phyloP scores from a whole-genome alignment of 2,888 invertebrate species.

The Opisthograptis luteolata region DNA sequence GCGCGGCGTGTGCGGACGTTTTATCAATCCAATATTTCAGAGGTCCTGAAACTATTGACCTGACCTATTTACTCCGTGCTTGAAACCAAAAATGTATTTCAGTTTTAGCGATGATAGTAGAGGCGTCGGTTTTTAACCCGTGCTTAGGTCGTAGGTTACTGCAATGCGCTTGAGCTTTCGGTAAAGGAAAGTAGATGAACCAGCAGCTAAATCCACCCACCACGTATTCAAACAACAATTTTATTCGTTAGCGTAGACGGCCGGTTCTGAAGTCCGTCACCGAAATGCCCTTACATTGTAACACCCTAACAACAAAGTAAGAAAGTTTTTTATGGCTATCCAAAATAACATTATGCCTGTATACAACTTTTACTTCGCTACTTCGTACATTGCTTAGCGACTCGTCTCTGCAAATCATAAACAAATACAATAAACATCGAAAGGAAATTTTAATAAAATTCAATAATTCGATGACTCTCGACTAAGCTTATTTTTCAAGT shows the following conservation, averaged over 20 bases:
- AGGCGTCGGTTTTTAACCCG: too few species aligned
- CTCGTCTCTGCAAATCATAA: constrained; percentile 21
- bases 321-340: constrained; percentile 15
- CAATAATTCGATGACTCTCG: constrained; percentile 57
- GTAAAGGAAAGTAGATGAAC: too few species aligned
- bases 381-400: constrained; percentile 20
- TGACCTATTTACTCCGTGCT: too few species aligned
- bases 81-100: too few species aligned
- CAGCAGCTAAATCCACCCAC: too few species aligned
- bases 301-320: constrained; percentile 5
- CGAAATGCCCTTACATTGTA: constrained; percentile 18
- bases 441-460: constrained; percentile 54
- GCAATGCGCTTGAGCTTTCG: too few species aligned
- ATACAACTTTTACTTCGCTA: constrained; percentile 2
- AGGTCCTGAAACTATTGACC: too few species aligned
- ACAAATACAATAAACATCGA: constrained; percentile 39
- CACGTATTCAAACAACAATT: not conserved
- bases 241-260: constrained; percentile 8
- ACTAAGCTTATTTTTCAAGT: constrained; percentile 58
- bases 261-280: constrained; percentile 16
- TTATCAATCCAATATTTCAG: too few species aligned
- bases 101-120: too few species aligned
- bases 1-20: too few species aligned
- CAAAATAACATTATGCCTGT: not conserved
- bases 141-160: too few species aligned